Evolutionary conservation across 2,113 vertebrate species (phyloP).

Genomic region (Anser brachyrhynchus): DNA sequence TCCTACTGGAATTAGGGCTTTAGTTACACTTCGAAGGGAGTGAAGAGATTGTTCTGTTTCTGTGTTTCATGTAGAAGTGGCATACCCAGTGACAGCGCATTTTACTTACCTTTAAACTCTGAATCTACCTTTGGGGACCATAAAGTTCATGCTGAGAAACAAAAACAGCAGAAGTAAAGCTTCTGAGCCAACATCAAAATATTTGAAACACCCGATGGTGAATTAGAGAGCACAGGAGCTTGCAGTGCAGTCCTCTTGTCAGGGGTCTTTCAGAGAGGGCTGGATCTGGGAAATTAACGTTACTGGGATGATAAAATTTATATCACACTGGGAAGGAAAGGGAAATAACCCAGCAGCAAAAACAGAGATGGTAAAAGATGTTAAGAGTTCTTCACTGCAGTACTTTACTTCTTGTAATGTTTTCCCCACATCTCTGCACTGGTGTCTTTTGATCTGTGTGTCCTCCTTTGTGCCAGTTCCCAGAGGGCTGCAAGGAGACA

Average conservation of each 20-base stretch:
- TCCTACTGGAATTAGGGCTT: accelerated
- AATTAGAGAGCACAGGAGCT: background rate
- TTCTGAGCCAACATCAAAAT: slow-evolving; percentile 24
- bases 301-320: background rate
- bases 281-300: background rate
- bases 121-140: background rate
- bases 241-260: background rate
- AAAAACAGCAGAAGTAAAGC: slow-evolving; percentile 17
- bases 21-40: background rate
- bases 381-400: background rate
- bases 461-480: background rate
- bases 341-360: slow-evolving; percentile 1
- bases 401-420: background rate
- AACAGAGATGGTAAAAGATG: background rate
- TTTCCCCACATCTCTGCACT: background rate
- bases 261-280: background rate
- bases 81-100: background rate
- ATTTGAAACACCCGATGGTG: background rate
- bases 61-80: background rate
- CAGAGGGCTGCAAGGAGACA: background rate
- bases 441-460: background rate
- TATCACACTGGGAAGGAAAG: background rate
- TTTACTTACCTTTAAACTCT: background rate
- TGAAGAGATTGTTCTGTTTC: background rate
- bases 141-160: background rate